A percentile compares a stretch with the other conserved stretches of the same genome.
Evolutionary conservation across 2,888 invertebrate genomes (phyloP).

Genomic region (Allacma fusca): DNA sequence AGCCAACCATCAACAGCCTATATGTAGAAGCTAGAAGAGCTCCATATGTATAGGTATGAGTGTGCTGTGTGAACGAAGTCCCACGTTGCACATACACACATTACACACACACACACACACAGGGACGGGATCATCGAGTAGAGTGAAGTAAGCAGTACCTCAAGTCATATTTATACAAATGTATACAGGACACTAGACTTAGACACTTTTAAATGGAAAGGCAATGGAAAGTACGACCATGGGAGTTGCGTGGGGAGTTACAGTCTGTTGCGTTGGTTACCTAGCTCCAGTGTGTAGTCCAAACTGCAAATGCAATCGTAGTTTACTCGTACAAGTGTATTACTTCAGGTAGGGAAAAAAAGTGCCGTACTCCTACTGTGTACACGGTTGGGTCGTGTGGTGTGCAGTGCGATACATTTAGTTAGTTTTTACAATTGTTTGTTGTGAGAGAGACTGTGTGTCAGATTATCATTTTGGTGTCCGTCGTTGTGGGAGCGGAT

Average conservation of each 20-base stretch:
- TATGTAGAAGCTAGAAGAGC: no score
- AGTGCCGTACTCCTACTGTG: background rate
- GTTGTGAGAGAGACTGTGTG: no score
- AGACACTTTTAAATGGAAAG: background rate
- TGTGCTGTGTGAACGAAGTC: no score
- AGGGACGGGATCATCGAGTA: no score
- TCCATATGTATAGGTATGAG: no score
- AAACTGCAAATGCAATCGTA: slow-evolving; percentile 1
- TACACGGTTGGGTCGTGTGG: background rate
- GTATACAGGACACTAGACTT: background rate
- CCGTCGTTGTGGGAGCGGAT: background rate
- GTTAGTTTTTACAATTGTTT: background rate
- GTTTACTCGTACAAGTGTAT: background rate
- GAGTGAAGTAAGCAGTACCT: no score
- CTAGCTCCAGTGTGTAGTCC: slow-evolving; percentile 25
- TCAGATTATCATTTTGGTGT: background rate
- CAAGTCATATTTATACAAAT: no score
- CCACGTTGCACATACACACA: no score
- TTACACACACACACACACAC: no score
- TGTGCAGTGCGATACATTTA: background rate
- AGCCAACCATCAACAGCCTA: no score
- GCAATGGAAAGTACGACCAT: slow-evolving; percentile 6
- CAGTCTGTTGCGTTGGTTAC: slow-evolving; percentile 28
- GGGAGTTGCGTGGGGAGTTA: slow-evolving; percentile 29
- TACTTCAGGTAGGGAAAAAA: background rate